phyloP scores from a whole-genome alignment of 1,140 invertebrate species.

The Coptotermes formosanus region DNA sequence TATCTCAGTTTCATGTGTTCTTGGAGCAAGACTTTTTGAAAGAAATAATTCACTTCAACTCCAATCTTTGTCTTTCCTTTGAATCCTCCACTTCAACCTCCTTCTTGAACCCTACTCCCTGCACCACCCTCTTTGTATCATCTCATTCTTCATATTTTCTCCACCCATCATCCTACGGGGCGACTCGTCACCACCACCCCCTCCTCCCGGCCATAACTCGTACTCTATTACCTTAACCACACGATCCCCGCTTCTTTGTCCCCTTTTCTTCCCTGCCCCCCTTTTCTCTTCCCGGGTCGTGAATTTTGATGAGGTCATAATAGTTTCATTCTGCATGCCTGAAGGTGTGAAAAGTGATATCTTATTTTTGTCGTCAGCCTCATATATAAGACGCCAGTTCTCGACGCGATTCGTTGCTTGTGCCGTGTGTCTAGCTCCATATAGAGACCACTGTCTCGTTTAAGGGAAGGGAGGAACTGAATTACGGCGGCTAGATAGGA shows the following conservation, averaged over 20 bases:
- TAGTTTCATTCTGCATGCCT: conserved; percentile 29
- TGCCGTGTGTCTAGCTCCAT: neutral
- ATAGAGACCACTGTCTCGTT: neutral
- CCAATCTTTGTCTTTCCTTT: conserved; percentile 24
- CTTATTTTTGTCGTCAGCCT: conserved; percentile 12
- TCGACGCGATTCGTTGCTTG: neutral
- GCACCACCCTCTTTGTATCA: conserved; percentile 18
- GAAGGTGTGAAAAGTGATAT: conserved; percentile 31
- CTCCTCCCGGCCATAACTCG: conserved; percentile 23
- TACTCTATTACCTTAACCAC: conserved; percentile 29
- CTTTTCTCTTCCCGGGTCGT: conserved; percentile 5
- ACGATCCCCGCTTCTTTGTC: neutral
- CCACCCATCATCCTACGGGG: neutral
- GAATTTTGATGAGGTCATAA: conserved; percentile 32
- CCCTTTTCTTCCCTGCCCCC: neutral
- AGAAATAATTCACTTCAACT: conserved; percentile 31
- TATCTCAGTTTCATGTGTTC: too few species aligned
- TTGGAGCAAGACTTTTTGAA: conserved; percentile 2
- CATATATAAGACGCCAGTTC: neutral
- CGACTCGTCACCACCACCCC: neutral
- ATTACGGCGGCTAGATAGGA: neutral
- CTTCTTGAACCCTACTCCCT: neutral
- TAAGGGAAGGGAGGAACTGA: neutral
- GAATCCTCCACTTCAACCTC: neutral
- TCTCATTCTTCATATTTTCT: conserved; percentile 24